phyloP scores from a whole-genome alignment of 2,888 invertebrate genomes.

The Drosophila borborema region DNA sequence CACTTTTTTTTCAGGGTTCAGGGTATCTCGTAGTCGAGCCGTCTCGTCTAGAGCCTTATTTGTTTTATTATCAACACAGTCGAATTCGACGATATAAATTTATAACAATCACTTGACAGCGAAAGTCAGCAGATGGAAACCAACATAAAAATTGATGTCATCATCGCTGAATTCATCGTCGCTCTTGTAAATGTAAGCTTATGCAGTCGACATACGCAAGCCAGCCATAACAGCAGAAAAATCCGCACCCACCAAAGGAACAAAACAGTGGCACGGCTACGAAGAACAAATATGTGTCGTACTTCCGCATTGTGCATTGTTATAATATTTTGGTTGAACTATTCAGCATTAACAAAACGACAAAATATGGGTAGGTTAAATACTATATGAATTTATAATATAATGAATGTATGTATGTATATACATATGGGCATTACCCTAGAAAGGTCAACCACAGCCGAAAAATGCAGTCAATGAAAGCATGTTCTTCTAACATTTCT shows the following conservation, averaged over 20 bases:
- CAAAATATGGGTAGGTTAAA: not conserved
- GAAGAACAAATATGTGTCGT: not conserved
- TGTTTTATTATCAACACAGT: not conserved
- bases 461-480: no score
- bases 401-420: no score
- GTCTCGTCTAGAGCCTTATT: not conserved
- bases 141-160: not conserved
- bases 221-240: not conserved
- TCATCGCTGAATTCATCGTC: not conserved
- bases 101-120: not conserved
- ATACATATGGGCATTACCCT: no score
- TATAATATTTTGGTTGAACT: not conserved
- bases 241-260: no score
- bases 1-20: no score
- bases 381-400: not conserved
- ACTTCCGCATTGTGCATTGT: not conserved
- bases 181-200: constrained; percentile 4
- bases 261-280: not conserved
- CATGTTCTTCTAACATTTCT: no score
- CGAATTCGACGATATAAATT: not conserved
- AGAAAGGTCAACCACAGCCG: no score
- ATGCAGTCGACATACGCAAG: not conserved
- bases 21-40: no score
- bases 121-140: not conserved
- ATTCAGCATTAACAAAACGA: not conserved